phyloP scores from a whole-genome alignment of 2,797 vertebrate genomes.

The Coregonus sp. region DNA sequence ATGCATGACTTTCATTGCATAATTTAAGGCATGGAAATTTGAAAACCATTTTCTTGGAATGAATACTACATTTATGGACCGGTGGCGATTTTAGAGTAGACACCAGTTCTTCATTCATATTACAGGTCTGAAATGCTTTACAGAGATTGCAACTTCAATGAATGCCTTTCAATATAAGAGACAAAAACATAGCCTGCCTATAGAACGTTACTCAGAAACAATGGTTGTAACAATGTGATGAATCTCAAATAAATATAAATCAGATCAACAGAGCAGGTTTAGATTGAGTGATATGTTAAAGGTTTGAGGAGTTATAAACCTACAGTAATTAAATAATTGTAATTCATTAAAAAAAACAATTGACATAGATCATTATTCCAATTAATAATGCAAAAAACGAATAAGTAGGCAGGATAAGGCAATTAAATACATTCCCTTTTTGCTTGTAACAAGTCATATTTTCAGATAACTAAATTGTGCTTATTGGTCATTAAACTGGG shows the following conservation, averaged over 20 bases:
- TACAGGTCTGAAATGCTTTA: slow-evolving; percentile 32
- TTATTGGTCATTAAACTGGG: slow-evolving; percentile 1
- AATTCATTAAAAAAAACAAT: slow-evolving; percentile 1
- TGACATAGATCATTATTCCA: neutral
- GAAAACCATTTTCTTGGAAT: slow-evolving; percentile 19
- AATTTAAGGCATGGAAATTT: slow-evolving; percentile 58
- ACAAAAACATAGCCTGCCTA: neutral
- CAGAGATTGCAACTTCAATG: slow-evolving; percentile 63
- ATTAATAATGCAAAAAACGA: neutral
- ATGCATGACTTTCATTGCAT: slow-evolving; percentile 36
- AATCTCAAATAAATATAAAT: slow-evolving; percentile 20
- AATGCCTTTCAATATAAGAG: neutral
- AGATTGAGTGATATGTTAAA: slow-evolving; percentile 5
- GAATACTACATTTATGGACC: slow-evolving; percentile 7
- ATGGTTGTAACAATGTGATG: slow-evolving; percentile 17
- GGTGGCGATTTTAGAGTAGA: slow-evolving; percentile 11
- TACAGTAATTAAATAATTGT: neutral
- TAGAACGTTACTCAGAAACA: neutral
- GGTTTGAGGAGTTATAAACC: neutral
- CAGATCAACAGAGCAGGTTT: neutral
- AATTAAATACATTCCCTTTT: slow-evolving; percentile 25
- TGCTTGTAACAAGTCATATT: slow-evolving; percentile 28
- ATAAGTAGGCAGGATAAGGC: slow-evolving; percentile 13
- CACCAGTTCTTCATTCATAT: slow-evolving; percentile 41
- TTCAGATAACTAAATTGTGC: slow-evolving; percentile 22